phyloP scores from a whole-genome alignment of 1,140 invertebrate species.

The Caenorhabditis brenneri region DNA sequence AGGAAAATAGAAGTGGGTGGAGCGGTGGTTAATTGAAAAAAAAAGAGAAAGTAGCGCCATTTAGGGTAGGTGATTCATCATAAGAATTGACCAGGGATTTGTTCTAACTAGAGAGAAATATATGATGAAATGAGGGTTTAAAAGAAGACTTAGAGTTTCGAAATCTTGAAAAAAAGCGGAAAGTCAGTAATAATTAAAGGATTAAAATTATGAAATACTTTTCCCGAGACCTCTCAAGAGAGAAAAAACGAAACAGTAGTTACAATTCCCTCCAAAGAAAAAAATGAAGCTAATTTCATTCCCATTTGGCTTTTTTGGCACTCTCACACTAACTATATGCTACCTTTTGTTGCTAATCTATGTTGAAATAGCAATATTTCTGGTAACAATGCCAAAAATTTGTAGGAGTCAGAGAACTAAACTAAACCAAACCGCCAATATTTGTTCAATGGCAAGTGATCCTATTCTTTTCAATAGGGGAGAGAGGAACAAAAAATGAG shows the following conservation, averaged over 20 bases:
- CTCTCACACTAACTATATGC: too few species aligned
- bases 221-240: too few species aligned
- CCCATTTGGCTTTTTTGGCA: too few species aligned
- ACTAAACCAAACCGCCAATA: constrained; percentile 15
- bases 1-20: neutral
- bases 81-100: neutral
- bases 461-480: constrained; percentile 1
- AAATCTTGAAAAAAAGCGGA: too few species aligned
- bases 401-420: constrained; percentile 1
- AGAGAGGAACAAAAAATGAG: neutral
- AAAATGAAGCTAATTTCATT: too few species aligned
- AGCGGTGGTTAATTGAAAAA: neutral
- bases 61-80: neutral
- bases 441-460: constrained; percentile 33
- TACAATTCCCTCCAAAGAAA: too few species aligned
- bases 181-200: too few species aligned
- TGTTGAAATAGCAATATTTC: neutral
- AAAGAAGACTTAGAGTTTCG: neutral
- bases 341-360: too few species aligned
- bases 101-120: neutral
- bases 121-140: neutral
- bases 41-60: neutral
- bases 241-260: too few species aligned
- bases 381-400: neutral
- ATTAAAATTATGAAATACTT: too few species aligned